Evolutionary conservation across 2,113 vertebrate species (phyloP).

Genomic region (Aegithalos caudatus): DNA sequence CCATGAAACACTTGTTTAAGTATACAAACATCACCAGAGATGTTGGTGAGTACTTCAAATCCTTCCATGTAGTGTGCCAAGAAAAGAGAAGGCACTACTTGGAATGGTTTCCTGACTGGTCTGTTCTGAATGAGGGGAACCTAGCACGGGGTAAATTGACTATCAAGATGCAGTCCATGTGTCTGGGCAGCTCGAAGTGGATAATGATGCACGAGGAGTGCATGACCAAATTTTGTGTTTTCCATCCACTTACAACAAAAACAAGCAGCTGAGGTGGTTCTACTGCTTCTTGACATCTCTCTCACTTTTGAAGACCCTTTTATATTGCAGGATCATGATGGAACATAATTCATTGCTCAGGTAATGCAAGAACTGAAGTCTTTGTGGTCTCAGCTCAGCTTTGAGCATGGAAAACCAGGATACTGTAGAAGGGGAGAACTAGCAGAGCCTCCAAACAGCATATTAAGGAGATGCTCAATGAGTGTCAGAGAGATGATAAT

Average conservation of each 20-base stretch:
- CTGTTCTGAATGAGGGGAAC: background rate
- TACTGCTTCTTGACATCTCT: background rate
- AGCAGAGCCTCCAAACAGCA: background rate
- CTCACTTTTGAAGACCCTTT: background rate
- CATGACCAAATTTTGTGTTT: background rate
- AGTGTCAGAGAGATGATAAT: background rate
- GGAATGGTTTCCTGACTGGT: background rate
- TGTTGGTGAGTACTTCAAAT: background rate
- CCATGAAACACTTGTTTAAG: background rate
- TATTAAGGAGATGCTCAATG: background rate
- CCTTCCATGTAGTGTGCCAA: background rate
- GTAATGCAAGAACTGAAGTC: background rate
- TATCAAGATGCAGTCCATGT: background rate
- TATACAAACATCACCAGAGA: background rate
- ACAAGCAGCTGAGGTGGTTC: background rate
- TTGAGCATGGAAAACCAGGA: background rate
- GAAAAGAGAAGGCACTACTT: background rate
- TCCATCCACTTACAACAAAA: rapidly evolving
- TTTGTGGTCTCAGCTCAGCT: background rate
- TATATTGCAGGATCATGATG: background rate
- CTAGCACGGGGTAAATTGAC: background rate
- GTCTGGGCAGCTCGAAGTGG: background rate
- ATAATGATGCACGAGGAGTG: background rate
- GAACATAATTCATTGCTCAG: background rate
- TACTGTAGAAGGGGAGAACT: background rate